Evolutionary conservation across 2,888 invertebrate genomes (phyloP).

Genomic region (Microctonus hyperodae): DNA sequence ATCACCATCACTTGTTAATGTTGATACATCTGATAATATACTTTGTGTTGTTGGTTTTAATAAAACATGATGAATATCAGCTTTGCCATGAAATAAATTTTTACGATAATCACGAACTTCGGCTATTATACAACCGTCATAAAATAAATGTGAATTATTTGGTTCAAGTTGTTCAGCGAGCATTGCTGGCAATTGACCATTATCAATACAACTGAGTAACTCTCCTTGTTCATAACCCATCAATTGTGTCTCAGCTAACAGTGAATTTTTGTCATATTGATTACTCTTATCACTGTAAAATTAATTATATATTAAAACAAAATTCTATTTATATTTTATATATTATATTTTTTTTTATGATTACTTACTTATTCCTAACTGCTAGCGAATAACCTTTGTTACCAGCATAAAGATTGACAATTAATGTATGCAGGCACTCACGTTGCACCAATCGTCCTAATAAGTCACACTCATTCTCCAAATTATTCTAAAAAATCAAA

Average conservation of each 20-base stretch:
- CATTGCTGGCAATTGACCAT: slow-evolving; percentile 88
- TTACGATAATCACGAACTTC: slow-evolving; percentile 90
- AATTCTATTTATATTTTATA: neutral
- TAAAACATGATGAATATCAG: slow-evolving; percentile 86
- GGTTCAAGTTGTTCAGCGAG: slow-evolving; percentile 84
- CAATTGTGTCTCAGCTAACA: slow-evolving; percentile 73
- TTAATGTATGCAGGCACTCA: slow-evolving; percentile 87
- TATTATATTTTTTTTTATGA: neutral
- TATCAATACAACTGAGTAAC: slow-evolving; percentile 85
- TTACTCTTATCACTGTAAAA: slow-evolving; percentile 57
- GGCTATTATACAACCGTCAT: slow-evolving; percentile 90
- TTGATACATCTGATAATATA: slow-evolving; percentile 61
- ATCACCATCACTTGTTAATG: slow-evolving; percentile 60
- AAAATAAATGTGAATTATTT: slow-evolving; percentile 85
- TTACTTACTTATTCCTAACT: slow-evolving; percentile 68
- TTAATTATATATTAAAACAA: slow-evolving; percentile 43
- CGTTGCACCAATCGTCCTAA: slow-evolving; percentile 84
- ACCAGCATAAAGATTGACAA: slow-evolving; percentile 89
- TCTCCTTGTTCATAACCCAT: slow-evolving; percentile 93
- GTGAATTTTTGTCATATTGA: slow-evolving; percentile 70
- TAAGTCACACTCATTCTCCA: slow-evolving; percentile 66
- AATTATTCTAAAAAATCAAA: slow-evolving; percentile 50
- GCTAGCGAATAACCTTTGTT: slow-evolving; percentile 88
- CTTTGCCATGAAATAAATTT: slow-evolving; percentile 77
- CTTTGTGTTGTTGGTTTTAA: slow-evolving; percentile 81